Percentiles rank a stretch among this genome's conserved stretches.
These are phyloP conservation scores for Manis pentadactyla DNA, from an alignment of 2,797 vertebrate species.

Conservation along the genomic window DNA sequence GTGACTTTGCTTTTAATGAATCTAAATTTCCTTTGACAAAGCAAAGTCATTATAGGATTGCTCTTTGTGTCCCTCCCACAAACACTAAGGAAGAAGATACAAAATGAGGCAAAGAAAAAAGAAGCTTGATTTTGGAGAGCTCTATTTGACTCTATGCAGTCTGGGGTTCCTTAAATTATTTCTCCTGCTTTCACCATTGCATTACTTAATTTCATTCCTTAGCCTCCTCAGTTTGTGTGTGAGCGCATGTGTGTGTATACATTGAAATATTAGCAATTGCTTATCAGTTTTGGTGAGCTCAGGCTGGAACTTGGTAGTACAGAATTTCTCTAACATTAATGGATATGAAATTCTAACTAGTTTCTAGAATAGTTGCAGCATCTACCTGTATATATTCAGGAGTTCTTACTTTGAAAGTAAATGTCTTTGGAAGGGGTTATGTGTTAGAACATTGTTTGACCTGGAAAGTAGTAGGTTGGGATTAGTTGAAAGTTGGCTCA, in stretches of 20 bases:
- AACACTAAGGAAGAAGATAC: conserved; percentile 13
- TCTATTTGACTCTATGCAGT: not conserved
- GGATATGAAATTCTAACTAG: conserved; percentile 15
- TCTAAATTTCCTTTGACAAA: conserved; percentile 28
- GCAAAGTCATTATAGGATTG: not conserved
- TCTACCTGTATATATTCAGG: not conserved
- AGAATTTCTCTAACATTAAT: conserved; percentile 42
- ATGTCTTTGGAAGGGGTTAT: not conserved
- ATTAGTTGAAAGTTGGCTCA: conserved; percentile 42
- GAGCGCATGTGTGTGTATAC: not conserved
- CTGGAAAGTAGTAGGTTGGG: conserved; percentile 41
- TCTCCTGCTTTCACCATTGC: not conserved
- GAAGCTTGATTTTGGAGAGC: not conserved
- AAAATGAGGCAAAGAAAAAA: not conserved
- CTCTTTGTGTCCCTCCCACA: not conserved
- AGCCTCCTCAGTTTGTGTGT: not conserved
- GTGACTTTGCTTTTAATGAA: not conserved
- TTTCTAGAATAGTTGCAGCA: not conserved
- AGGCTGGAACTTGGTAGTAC: not conserved
- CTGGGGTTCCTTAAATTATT: conserved; percentile 21
- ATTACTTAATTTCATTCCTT: not conserved
- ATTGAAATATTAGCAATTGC: not conserved
- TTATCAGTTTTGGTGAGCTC: conserved; percentile 18
- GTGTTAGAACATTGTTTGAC: not conserved
- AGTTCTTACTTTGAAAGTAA: conserved; percentile 45